Base-by-base conservation (phyloP, 1,140 invertebrate genomes). In the Druon quercuslanigerum region DNA sequence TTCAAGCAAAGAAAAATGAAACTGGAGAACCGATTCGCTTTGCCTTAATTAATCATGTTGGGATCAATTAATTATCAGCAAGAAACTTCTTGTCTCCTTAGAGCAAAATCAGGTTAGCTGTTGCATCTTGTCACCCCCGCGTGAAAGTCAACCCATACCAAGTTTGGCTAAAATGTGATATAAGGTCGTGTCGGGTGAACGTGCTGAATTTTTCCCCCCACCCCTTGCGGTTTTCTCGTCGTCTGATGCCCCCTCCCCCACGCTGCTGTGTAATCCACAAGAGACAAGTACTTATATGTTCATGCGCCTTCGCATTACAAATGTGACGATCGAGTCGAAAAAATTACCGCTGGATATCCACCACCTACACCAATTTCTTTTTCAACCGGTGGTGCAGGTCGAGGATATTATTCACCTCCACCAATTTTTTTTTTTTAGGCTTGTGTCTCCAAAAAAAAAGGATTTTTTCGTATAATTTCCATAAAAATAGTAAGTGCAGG, bases 271-370 rank as follows among this genome's bases (percentile, higher is more conserved):
- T 56, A 60, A 46, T 75, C 20, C 56, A 17, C 16, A 57, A 25
- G 74, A 81, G 20, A 71, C 74, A 60, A 76, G 79, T 77, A 75
- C 79, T 77, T 77, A 77, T 77, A 77, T 72, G 76, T 77, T 50
- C 72, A 77, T 74, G 72, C 52, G 16, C 71, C 74, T 56, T 4
- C 66, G 51, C 40, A 33, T 71, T 46, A 19, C 17, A 19, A 17
- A 56, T 46, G 40, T 46, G 8, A 1, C 7, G 40, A 46, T 46
- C 40, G 40, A 46, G 40, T 8, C 7, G 19, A 60, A 60, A 60
- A 13, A 19, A 40, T 74, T 40, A 25, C 2, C 71, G 5, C 3
- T 14, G 50, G 20, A 33, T 71, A n/a, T 46, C 25, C 25, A 33
- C 25, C 25, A 33, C 25, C 25, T 33, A 33, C 25, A 33, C 25